Percentiles rank a stretch among this genome's conserved stretches.
phyloP scores from a whole-genome alignment of 1,140 invertebrate species.

The Hormaphis cornu region DNA sequence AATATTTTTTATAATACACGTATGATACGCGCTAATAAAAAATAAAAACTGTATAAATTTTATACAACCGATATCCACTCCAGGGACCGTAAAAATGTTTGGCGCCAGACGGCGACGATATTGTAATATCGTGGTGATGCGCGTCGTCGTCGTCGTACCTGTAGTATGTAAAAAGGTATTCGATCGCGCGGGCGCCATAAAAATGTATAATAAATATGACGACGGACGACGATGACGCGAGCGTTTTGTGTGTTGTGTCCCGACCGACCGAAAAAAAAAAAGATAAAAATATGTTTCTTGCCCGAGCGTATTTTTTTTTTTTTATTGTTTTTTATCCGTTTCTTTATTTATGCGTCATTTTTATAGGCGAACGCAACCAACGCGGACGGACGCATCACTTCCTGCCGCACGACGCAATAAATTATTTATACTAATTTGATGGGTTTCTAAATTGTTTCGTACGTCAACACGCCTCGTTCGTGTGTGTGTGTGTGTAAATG shows the following conservation, averaged over 20 bases:
- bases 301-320: background rate
- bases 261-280: background rate
- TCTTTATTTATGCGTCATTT: slow-evolving; percentile 4
- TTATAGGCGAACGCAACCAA: slow-evolving; percentile 6
- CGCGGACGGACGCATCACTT: background rate
- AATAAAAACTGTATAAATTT: slow-evolving; percentile 24
- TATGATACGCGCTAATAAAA: background rate
- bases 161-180: too few relatives aligned
- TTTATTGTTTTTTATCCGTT: slow-evolving; percentile 29
- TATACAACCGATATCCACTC: background rate
- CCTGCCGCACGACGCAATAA: slow-evolving; percentile 3
- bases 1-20: too few relatives aligned
- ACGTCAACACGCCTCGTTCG: background rate
- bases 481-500: background rate
- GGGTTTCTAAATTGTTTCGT: slow-evolving; percentile 11
- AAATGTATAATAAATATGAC: slow-evolving; percentile 7
- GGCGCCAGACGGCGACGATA: slow-evolving; percentile 4
- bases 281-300: slow-evolving; percentile 21
- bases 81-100: slow-evolving; percentile 29
- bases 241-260: background rate
- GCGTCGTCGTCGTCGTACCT: too few relatives aligned
- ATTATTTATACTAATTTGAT: slow-evolving; percentile 28
- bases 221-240: background rate
- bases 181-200: background rate
- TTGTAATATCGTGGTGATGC: too few relatives aligned